Conservation (phyloP, 2,888 invertebrate species). For the Bursaphelenchus okinawaensis region DNA sequence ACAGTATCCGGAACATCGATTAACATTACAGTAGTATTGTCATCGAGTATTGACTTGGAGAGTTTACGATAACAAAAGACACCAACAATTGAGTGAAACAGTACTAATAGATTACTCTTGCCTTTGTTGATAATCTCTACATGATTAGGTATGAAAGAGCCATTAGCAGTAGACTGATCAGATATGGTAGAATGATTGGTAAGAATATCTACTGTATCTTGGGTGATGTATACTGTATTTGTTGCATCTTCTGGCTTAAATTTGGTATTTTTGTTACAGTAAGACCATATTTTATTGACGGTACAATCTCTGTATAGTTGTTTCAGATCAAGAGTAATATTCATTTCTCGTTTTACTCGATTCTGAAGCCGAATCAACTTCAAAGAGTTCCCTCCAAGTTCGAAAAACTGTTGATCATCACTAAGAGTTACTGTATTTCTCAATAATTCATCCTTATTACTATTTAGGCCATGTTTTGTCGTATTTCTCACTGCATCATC, state of each 20-base stretch:
- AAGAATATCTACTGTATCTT: no score
- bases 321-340: conserved; percentile 9
- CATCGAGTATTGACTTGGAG: not conserved
- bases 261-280: not conserved
- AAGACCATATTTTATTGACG: not conserved
- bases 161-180: no score
- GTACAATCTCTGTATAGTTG: not conserved
- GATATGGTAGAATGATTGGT: no score
- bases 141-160: no score
- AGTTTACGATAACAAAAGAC: conserved; percentile 14
- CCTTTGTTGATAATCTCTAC: not conserved
- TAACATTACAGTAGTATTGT: conserved; percentile 17
- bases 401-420: conserved; percentile 32
- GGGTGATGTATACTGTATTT: no score
- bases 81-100: conserved; percentile 19
- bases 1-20: conserved; percentile 15
- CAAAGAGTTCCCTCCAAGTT: conserved; percentile 42
- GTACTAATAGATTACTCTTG: conserved; percentile 6
- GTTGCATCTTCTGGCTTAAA: no score
- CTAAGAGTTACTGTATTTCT: no score
- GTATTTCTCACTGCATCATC: not conserved
- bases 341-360: conserved; percentile 18
- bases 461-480: not conserved
- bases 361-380: conserved; percentile 32
- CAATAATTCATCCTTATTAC: no score